Conservation (phyloP, 2,797 vertebrate species). For the Molossus alvarezi region DNA sequence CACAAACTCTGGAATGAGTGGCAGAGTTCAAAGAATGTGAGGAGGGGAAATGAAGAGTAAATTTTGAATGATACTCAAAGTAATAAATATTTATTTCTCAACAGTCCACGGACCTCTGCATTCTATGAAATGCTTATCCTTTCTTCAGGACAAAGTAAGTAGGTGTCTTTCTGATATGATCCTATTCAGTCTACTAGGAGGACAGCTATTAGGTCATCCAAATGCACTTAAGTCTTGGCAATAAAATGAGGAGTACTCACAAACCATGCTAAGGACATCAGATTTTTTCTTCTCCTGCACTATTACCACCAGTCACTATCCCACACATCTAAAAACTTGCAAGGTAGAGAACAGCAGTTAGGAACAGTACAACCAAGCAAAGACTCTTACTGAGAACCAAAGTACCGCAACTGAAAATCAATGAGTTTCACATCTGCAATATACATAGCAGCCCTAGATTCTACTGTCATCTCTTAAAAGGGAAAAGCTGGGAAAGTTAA, state of each 20-base stretch:
- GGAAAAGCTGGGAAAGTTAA: neutral
- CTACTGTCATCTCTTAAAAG: neutral
- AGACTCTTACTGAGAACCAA: neutral
- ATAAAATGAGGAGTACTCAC: neutral
- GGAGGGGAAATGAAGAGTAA: neutral
- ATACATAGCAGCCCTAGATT: neutral
- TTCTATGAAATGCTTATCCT: neutral
- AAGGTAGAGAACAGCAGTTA: neutral
- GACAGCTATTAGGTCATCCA: neutral
- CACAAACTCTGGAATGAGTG: neutral
- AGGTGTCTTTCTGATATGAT: neutral
- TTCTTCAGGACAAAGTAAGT: neutral
- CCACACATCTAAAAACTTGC: neutral
- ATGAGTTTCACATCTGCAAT: neutral
- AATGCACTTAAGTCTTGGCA: neutral
- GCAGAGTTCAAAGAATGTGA: neutral
- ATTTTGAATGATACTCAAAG: neutral
- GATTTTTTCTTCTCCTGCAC: neutral
- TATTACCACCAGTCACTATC: neutral
- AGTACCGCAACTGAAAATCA: neutral
- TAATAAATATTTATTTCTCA: slow-evolving; percentile 11
- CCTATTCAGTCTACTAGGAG: neutral
- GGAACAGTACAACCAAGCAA: neutral
- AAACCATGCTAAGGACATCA: neutral
- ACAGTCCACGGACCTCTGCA: neutral